Conservation (phyloP, 2,888 invertebrate species). For the Ecliptopera silaceata region DNA sequence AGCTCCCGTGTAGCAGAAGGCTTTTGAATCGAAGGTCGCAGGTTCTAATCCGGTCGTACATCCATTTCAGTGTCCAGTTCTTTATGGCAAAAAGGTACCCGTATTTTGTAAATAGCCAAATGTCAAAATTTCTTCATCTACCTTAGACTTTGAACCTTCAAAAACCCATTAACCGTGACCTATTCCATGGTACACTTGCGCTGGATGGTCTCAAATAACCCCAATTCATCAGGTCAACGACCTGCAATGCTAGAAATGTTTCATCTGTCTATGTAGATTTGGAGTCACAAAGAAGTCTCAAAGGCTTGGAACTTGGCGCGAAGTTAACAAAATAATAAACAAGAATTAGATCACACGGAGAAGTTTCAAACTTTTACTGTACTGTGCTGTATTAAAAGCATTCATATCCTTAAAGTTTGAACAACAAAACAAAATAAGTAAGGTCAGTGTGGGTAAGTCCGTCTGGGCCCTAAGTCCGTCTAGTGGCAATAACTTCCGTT, state of each 20-base stretch:
- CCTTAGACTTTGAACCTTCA: neutral
- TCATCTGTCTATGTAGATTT: neutral
- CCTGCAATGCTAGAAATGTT: neutral
- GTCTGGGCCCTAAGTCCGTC: too few species aligned
- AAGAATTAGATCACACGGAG: constrained; percentile 8
- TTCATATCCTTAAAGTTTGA: constrained; percentile 19
- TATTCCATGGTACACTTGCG: neutral
- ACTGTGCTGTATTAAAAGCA: constrained; percentile 14
- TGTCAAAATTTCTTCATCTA: too few species aligned
- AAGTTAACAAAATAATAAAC: neutral
- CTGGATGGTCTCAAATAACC: neutral
- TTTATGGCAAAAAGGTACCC: neutral
- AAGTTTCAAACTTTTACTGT: constrained; percentile 18
- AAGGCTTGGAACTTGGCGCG: neutral
- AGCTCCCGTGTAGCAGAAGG: too few species aligned
- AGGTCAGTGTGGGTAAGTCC: too few species aligned
- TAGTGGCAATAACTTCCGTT: too few species aligned
- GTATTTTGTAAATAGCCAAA: too few species aligned
- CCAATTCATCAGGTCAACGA: neutral
- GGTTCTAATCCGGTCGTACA: too few species aligned
- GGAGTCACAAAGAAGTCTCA: neutral
- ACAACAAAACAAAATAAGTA: neutral
- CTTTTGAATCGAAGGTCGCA: too few species aligned
- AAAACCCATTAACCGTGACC: neutral
- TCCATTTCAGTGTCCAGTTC: too few species aligned